phyloP scores from a whole-genome alignment of 2,113 vertebrate species.

The Passer domesticus region DNA sequence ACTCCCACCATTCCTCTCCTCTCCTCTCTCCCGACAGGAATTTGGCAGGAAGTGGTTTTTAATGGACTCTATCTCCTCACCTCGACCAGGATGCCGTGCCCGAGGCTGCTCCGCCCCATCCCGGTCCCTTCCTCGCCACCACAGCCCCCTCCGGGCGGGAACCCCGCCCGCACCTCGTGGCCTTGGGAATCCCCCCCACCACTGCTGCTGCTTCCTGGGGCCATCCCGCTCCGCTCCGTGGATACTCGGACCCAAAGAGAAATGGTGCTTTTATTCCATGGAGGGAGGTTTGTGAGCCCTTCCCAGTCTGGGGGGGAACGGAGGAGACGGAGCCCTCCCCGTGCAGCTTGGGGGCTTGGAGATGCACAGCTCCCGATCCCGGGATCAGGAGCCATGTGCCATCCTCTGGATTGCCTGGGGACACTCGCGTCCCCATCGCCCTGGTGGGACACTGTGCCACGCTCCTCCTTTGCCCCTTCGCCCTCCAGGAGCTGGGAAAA shows the following conservation, averaged over 20 bases:
- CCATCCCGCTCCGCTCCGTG: conserved; percentile 12
- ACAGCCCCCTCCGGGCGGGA: conserved; percentile 43
- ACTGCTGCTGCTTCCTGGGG: conserved; percentile 53
- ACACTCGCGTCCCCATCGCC: background rate
- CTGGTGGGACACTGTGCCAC: background rate
- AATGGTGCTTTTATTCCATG: conserved; percentile 72
- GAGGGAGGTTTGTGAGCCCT: conserved; percentile 61
- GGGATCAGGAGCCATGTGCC: background rate
- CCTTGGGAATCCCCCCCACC: conserved; percentile 19
- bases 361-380: background rate
- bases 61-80: conserved; percentile 82
- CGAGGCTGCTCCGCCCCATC: conserved; percentile 63
- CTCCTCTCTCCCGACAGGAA: conserved; percentile 49
- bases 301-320: conserved; percentile 1
- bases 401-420: background rate
- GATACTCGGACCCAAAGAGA: conserved; percentile 69
- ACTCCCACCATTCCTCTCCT: background rate
- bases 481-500: background rate
- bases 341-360: background rate
- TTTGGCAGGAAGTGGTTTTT: conserved; percentile 72
- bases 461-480: background rate
- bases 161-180: conserved; percentile 51
- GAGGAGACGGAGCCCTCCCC: background rate
- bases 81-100: conserved; percentile 73
- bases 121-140: conserved; percentile 15